phyloP scores from a whole-genome alignment of 2,888 invertebrate genomes.

The Leptopilina syphax region DNA sequence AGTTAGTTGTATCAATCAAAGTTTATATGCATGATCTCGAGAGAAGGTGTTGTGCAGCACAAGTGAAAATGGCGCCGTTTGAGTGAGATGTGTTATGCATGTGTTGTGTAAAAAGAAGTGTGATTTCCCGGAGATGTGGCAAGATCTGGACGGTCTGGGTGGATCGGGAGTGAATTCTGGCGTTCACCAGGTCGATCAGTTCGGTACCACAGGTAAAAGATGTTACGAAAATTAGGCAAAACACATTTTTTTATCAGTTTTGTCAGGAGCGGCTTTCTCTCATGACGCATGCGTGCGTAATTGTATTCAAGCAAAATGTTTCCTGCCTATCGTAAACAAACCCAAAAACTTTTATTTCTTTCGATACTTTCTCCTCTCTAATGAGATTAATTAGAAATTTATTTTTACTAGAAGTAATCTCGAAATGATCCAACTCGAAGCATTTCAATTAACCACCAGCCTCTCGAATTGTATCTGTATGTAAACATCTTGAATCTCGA shows the following conservation, averaged over 20 bases:
- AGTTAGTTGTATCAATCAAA: too few species aligned
- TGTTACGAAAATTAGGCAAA: slow-evolving; percentile 6
- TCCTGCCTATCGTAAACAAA: slow-evolving; percentile 53
- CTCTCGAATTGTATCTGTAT: too few species aligned
- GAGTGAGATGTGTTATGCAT: slow-evolving; percentile 63
- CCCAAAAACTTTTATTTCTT: slow-evolving; percentile 11
- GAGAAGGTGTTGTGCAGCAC: slow-evolving; percentile 52
- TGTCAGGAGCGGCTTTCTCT: slow-evolving; percentile 41
- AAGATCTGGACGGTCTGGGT: slow-evolving; percentile 71
- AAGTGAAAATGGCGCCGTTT: slow-evolving; percentile 73
- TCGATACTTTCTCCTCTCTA: background rate
- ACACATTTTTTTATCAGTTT: slow-evolving; percentile 33
- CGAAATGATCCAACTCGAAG: too few species aligned
- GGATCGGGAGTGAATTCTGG: slow-evolving; percentile 71
- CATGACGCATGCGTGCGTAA: slow-evolving; percentile 48
- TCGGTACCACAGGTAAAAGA: slow-evolving; percentile 70
- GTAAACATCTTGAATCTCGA: too few species aligned
- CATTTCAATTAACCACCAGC: too few species aligned
- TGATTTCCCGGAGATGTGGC: slow-evolving; percentile 71
- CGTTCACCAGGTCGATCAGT: slow-evolving; percentile 73
- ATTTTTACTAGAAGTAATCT: too few species aligned
- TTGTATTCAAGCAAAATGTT: slow-evolving; percentile 45
- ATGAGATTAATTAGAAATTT: background rate
- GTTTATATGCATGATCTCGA: too few species aligned
- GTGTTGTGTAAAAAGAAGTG: slow-evolving; percentile 61